phyloP scores from a whole-genome alignment of 1,140 invertebrate species.

The Apis cerana region DNA sequence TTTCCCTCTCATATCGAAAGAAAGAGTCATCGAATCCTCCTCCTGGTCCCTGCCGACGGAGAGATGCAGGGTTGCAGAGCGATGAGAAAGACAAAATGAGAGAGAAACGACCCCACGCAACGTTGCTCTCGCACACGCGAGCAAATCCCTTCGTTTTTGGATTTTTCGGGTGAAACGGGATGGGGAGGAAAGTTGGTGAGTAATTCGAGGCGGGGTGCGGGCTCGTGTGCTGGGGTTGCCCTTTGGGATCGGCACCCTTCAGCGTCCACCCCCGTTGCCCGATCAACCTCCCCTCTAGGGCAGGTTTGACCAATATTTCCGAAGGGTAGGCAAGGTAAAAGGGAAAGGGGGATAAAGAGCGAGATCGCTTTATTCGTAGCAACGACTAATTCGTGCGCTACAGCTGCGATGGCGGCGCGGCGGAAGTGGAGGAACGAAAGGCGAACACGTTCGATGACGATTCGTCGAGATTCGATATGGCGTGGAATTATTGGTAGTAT shows the following conservation, averaged over 20 bases:
- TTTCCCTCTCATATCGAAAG: too few species aligned
- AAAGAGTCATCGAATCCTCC: not conserved
- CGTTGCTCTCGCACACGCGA: constrained; percentile 37
- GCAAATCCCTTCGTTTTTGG: constrained; percentile 64
- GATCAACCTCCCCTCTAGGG: constrained; percentile 38
- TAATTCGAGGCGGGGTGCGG: constrained; percentile 62
- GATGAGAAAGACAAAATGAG: not conserved
- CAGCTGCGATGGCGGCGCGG: constrained; percentile 53
- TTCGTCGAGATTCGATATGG: not conserved
- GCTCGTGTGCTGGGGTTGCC: constrained; percentile 44
- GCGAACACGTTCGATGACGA: not conserved
- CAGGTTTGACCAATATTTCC: constrained; percentile 65
- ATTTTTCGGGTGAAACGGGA: constrained; percentile 66
- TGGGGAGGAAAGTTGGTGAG: constrained; percentile 46
- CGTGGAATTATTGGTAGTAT: too few species aligned
- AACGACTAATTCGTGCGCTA: constrained; percentile 49
- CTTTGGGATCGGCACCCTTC: constrained; percentile 50
- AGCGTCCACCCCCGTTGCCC: constrained; percentile 55
- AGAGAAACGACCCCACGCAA: constrained; percentile 53
- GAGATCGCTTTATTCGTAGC: constrained; percentile 42
- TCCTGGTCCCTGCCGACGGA: constrained; percentile 7
- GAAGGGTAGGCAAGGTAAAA: constrained; percentile 50
- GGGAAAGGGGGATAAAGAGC: not conserved
- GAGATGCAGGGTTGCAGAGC: constrained; percentile 24
- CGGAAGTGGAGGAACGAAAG: constrained; percentile 4